Base-by-base conservation (phyloP, 2,797 vertebrate species). In the Phataginus tetradactyla region DNA sequence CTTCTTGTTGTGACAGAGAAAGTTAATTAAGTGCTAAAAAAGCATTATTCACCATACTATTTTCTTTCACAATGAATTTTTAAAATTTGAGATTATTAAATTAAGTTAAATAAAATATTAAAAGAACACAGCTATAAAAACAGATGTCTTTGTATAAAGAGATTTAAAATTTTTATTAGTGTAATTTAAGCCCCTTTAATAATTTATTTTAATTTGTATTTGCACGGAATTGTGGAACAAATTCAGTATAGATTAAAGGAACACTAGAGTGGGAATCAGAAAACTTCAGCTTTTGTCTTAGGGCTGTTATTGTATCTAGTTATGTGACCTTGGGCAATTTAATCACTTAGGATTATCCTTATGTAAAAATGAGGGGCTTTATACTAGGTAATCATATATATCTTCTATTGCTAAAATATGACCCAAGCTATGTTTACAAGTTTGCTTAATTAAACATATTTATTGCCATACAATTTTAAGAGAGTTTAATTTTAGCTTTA, bases 11-110 rank as follows among this genome's bases (percentile, higher is more conserved):
- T 11, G n/a, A 51, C 51, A 69, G 23, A 78, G 53, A 86, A 72
- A n/a, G 32, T 74, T 90, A 84, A 71, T 95, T 96, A 94, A 96
- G 74, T 89, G 37, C 27, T 79, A 74, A 86, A 32, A 51, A 69
- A 79, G 9, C 15, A 68, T 77, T 66, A 51, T 79, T 13, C 3
- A 34, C 34, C 18, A 91, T 90, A 34, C 25, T 68, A 87, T 75
- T 94, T 93, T 94, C 11, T 95, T 88, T 90, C 77, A 66, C 71
- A 15, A 64, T 91, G 20, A 71, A 53, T 55, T 72, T 94, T 92
- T 89, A 78, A 87, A 84, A 90, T 45, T 45, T 45, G 45, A 91
- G 72, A 61, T 80, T 80, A 51, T 88, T 72, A 49, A 39, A 75
- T 83, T 91, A 79, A 57, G 64, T 80, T 53, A 45, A 77, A 59